Percentiles rank a stretch among this genome's conserved stretches.
Evolutionary conservation across 2,113 vertebrate species (phyloP).

Genomic region (Artemisiospiza belli): DNA sequence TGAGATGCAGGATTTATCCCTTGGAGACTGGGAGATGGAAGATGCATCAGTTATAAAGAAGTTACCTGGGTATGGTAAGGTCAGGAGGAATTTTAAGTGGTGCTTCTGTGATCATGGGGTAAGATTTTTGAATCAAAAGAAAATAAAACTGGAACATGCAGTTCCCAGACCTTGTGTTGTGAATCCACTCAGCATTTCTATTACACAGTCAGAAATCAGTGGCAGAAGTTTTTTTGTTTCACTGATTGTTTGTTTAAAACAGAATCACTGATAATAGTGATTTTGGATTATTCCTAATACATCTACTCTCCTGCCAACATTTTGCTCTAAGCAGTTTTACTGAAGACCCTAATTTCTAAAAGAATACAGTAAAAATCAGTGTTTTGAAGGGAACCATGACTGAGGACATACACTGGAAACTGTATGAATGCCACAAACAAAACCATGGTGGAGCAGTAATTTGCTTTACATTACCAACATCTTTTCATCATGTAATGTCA

Average conservation of each 20-base stretch:
- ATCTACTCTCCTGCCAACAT: neutral
- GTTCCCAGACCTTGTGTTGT: neutral
- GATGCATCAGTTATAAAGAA: neutral
- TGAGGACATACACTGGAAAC: neutral
- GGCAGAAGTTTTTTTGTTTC: neutral
- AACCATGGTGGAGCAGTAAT: rapidly evolving
- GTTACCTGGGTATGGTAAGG: neutral
- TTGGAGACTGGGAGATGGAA: neutral
- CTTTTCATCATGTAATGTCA: neutral
- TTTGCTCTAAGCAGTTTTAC: neutral
- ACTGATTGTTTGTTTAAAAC: neutral
- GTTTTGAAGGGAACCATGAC: neutral
- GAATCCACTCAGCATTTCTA: neutral
- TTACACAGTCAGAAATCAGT: rapidly evolving
- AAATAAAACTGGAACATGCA: neutral
- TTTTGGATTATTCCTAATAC: neutral
- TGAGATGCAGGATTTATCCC: neutral
- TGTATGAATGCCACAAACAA: neutral
- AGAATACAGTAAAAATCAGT: neutral
- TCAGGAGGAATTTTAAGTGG: neutral
- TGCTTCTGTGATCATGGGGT: neutral
- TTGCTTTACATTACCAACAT: neutral
- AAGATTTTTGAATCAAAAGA: neutral
- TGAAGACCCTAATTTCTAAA: neutral
- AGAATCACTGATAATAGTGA: neutral